Evolutionary conservation across 2,888 invertebrate species (phyloP).

Genomic region (Megastigmus dorsalis): DNA sequence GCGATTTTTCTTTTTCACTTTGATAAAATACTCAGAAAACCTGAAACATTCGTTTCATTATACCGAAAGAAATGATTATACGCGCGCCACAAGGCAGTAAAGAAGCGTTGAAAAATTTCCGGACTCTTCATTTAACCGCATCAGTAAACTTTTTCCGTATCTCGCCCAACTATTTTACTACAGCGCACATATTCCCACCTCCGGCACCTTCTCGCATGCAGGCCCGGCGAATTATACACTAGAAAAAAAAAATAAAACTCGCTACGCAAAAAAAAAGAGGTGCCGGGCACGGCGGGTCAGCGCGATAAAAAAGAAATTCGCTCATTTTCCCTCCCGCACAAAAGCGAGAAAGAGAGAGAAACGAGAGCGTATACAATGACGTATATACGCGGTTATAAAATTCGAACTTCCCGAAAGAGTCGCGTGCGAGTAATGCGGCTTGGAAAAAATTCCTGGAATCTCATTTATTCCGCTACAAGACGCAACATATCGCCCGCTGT

Average conservation of each 20-base stretch:
- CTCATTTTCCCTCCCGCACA: neutral
- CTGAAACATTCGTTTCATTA: neutral
- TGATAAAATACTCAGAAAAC: no score
- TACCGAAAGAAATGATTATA: constrained; percentile 18
- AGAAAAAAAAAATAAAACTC: neutral
- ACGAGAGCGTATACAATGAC: neutral
- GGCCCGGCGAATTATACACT: neutral
- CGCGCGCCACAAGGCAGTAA: neutral
- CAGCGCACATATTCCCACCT: neutral
- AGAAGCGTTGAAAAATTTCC: neutral
- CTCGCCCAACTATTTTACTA: constrained; percentile 19
- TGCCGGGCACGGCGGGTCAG: neutral
- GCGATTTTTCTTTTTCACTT: no score
- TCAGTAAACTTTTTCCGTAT: constrained; percentile 17
- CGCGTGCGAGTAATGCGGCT: no score
- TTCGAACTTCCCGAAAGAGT: neutral
- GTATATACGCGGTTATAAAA: constrained; percentile 1
- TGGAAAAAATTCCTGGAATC: constrained; percentile 17
- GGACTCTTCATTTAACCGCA: constrained; percentile 11
- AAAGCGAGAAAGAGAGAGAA: neutral
- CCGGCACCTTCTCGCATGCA: no score
- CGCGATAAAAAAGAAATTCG: neutral
- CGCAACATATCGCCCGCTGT: neutral
- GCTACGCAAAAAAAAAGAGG: neutral
- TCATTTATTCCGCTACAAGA: constrained; percentile 27